Conservation (phyloP, 1,140 invertebrate genomes). For the Drosophila neocordata region DNA sequence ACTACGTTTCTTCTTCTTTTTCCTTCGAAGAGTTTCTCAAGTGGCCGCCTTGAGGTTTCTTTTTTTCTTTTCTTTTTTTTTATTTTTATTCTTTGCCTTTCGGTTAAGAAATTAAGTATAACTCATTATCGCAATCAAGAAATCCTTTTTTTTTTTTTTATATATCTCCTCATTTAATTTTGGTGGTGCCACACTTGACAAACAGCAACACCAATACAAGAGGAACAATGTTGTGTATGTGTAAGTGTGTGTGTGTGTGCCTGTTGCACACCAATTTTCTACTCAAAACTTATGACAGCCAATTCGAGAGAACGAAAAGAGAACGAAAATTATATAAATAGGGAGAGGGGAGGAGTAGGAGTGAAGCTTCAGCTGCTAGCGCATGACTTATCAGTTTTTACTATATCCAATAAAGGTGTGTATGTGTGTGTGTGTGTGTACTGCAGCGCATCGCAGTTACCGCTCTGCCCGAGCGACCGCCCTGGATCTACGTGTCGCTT, state of each 20-base stretch:
- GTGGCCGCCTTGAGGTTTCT: slow-evolving; percentile 26
- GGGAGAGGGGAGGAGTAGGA: background rate
- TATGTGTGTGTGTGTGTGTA: slow-evolving; percentile 12
- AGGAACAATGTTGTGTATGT: slow-evolving; percentile 26
- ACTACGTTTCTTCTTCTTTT: background rate
- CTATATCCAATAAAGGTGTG: slow-evolving; percentile 18
- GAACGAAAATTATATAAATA: slow-evolving; percentile 73
- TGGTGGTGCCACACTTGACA: slow-evolving; percentile 51
- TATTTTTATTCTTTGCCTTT: slow-evolving; percentile 7
- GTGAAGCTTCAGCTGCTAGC: slow-evolving; percentile 32
- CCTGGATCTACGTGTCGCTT: slow-evolving; percentile 29
- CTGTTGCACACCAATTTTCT: slow-evolving; percentile 79
- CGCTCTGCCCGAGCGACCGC: slow-evolving; percentile 14
- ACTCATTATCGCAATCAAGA: slow-evolving; percentile 80
- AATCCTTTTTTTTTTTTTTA: slow-evolving; percentile 58
- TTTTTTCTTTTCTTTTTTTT: background rate
- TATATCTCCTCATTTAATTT: slow-evolving; percentile 2
- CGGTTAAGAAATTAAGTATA: slow-evolving; percentile 70
- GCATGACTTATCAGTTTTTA: slow-evolving; percentile 64
- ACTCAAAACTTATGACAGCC: slow-evolving; percentile 80
- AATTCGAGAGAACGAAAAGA: slow-evolving; percentile 69
- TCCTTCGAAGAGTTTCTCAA: slow-evolving; percentile 20
- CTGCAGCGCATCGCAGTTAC: slow-evolving; percentile 16
- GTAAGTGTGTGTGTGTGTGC: slow-evolving; percentile 48
- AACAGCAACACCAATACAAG: slow-evolving; percentile 26